Evolutionary conservation across 2,888 invertebrate genomes (phyloP), one percentile per base, ranked within the genome.

Genomic region (Osmoderma eremita): DNA sequence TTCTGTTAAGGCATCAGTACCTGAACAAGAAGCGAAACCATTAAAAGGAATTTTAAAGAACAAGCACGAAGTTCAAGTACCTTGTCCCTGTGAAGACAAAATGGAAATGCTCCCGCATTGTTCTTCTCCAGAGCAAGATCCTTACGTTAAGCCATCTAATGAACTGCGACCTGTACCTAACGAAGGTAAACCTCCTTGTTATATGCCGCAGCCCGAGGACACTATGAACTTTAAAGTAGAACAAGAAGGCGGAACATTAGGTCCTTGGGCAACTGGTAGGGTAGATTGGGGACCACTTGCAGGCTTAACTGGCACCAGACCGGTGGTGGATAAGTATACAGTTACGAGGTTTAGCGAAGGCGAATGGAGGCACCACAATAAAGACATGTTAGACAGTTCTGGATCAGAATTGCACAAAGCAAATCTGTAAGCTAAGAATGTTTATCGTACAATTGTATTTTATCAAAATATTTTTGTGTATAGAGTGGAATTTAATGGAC

Each of bases 311-410:
- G 92, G 92, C 2, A 88, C 91, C 0, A 84, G 92, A 70, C 92
- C 92, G 0, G 85, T 86, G 0, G 91, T 91, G 8, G 91, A 91
- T 81, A 90, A 90, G 75, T 92, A 92, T 77, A 90, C 92, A 0
- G 84, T 92, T 50, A 89, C 91, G 10, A 84, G 90, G 74, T 91
- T 87, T 77, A 91, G 91, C 63, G 85, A 89, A 0, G 88, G 86
- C 6, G 91, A 93, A 81, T 93, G 93, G 93, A 84, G 90, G 45
- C 69, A 69, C 4, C 80, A 78, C 68, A 82, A 82, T 61, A 79
- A 80, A 66, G 76, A 79, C 3, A 70, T 81, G 15, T 65, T 82
- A 30, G 81, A 86, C 36, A 72, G 70, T 62, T 74, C 79, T 3
- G 68, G 69, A 12, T 72, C 66, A 5, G 79, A 77, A 24, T 75